Conservation (phyloP, 1,140 invertebrate genomes). For the Musca vetustissima region DNA sequence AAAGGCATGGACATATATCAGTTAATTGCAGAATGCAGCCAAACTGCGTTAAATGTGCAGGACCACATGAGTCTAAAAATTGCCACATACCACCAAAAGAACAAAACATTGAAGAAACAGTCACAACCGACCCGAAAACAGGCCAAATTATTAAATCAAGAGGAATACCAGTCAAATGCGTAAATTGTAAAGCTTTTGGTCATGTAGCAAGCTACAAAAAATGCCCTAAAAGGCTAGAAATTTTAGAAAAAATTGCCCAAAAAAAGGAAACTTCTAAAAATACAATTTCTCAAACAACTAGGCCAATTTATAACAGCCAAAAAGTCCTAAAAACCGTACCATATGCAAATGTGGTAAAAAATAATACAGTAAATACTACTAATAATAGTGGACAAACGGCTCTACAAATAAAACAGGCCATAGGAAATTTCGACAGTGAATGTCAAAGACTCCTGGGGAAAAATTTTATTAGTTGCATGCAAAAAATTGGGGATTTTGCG, state of each 20-base stretch:
- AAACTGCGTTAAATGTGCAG: slow-evolving; percentile 4
- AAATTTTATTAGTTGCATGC: too few species aligned
- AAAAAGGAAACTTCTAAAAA: too few species aligned
- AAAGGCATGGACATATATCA: not conserved
- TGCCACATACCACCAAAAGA: not conserved
- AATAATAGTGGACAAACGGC: too few species aligned
- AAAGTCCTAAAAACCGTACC: too few species aligned
- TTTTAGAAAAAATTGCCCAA: too few species aligned
- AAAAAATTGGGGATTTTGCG: too few species aligned
- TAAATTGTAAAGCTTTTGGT: not conserved
- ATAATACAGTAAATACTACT: too few species aligned
- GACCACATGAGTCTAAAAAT: not conserved
- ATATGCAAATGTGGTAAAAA: too few species aligned
- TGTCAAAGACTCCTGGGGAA: too few species aligned
- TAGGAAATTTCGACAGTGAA: too few species aligned
- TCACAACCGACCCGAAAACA: not conserved
- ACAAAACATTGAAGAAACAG: not conserved
- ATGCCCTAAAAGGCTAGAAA: not conserved
- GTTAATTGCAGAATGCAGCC: not conserved
- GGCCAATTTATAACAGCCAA: too few species aligned
- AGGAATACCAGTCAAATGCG: not conserved
- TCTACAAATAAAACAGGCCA: too few species aligned
- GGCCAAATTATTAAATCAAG: not conserved
- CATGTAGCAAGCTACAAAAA: not conserved
- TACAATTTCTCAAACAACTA: not conserved